These are phyloP conservation scores for Oreotrochilus melanogaster DNA, from an alignment of 2,113 vertebrate species.

Conservation along the genomic window DNA sequence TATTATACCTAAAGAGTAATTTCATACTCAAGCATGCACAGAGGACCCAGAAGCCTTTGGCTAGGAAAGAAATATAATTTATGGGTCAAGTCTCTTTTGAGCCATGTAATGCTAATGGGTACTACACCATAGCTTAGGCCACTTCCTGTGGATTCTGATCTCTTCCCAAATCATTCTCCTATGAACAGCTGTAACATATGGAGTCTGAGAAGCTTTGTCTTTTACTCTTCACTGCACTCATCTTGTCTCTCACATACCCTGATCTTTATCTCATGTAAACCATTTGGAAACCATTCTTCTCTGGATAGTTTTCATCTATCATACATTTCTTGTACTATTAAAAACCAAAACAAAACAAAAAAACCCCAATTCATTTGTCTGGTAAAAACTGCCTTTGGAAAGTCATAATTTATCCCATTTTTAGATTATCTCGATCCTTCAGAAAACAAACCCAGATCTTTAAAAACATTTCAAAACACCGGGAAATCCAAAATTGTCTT, in stretches of 20 bases:
- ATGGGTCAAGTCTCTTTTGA: not conserved
- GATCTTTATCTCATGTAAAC: not conserved
- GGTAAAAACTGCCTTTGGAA: not conserved
- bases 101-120: not conserved
- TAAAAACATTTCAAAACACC: not conserved
- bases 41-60: not conserved
- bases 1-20: not conserved
- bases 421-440: not conserved
- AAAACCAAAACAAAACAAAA: not conserved
- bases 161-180: not conserved
- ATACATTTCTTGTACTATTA: not conserved
- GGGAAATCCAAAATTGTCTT: not conserved
- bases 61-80: not conserved
- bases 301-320: not conserved
- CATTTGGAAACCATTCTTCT: not conserved
- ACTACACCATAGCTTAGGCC: not conserved
- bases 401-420: not conserved
- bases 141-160: not conserved
- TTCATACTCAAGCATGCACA: not conserved
- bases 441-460: not conserved
- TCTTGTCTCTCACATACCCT: not conserved
- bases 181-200: accelerated
- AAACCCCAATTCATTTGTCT: not conserved
- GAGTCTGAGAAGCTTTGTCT: not conserved
- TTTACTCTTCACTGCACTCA: not conserved